Conservation (phyloP, 2,888 invertebrate genomes). For the Agonopterix subpropinquella region DNA sequence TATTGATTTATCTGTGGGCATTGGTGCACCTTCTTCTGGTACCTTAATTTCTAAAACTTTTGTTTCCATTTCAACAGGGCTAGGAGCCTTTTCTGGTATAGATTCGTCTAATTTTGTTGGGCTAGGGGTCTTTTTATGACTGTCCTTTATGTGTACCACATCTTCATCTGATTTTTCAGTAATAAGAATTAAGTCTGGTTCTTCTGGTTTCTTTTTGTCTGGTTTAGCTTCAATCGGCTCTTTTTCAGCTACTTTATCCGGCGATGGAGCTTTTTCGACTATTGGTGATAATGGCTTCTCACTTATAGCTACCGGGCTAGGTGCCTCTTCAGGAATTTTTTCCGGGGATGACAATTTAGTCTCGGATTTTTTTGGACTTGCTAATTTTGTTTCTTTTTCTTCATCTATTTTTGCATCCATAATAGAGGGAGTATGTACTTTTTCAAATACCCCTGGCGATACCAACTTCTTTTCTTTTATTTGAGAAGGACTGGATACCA, state of each 20-base stretch:
- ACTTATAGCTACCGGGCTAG: background rate
- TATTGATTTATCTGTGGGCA: background rate
- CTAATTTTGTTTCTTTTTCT: no score
- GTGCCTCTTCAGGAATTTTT: background rate
- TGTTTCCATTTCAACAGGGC: background rate
- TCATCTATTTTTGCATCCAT: no score
- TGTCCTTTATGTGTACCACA: no score
- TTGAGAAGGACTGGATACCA: no score
- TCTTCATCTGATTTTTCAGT: no score
- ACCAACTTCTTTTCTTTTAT: no score
- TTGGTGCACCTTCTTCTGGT: background rate
- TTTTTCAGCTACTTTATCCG: background rate
- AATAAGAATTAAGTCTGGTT: no score
- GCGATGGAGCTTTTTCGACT: background rate
- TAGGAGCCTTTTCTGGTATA: background rate
- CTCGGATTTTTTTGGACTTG: no score
- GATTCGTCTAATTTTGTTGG: background rate
- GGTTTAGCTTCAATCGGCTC: background rate
- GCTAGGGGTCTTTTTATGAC: slow-evolving; percentile 2
- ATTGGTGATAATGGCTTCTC: background rate
- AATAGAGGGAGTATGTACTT: no score
- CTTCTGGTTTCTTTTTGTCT: background rate
- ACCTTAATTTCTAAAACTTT: background rate
- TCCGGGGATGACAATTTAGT: no score
- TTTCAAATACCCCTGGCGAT: no score